Evolutionary conservation across 92 coral and sea anemone genomes (phyloP).

Genomic region (Anthopleura xanthogrammica): DNA sequence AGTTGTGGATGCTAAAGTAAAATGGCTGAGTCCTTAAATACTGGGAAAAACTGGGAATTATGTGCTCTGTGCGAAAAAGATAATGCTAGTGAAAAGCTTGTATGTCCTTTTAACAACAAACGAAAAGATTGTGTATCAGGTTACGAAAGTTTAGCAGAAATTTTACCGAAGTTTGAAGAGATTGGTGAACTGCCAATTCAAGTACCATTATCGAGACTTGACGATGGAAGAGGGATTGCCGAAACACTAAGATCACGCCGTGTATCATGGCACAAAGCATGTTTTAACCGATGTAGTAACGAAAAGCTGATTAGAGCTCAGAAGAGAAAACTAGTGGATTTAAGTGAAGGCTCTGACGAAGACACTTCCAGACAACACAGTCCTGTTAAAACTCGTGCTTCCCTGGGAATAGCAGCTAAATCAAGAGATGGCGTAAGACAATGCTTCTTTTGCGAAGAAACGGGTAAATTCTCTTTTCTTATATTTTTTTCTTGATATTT

Average conservation of each 20-base stretch:
- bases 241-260: constrained; percentile 17
- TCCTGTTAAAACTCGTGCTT: constrained; percentile 30
- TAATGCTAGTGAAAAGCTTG: constrained; percentile 24
- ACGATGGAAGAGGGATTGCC: constrained; percentile 35
- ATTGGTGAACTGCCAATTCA: constrained; percentile 35
- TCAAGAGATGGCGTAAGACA: constrained; percentile 18
- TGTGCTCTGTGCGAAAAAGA: constrained; percentile 39
- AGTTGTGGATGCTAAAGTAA: neutral
- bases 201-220: constrained; percentile 33
- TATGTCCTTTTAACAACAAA: constrained; percentile 32
- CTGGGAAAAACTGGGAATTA: constrained; percentile 17
- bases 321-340: constrained; percentile 18
- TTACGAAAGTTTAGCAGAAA: constrained; percentile 23
- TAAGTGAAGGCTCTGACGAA: constrained; percentile 15
- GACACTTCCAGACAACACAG: neutral
- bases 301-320: constrained; percentile 27
- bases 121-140: constrained; percentile 34
- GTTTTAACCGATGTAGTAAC: constrained; percentile 28
- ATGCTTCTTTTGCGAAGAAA: constrained; percentile 37
- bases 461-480: constrained; percentile 13
- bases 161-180: constrained; percentile 40
- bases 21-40: neutral
- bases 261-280: constrained; percentile 28
- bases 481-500: constrained; percentile 1
- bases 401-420: constrained; percentile 18